Evolutionary conservation across 2,888 invertebrate species (phyloP).

Genomic region (Aleiodes alternator): DNA sequence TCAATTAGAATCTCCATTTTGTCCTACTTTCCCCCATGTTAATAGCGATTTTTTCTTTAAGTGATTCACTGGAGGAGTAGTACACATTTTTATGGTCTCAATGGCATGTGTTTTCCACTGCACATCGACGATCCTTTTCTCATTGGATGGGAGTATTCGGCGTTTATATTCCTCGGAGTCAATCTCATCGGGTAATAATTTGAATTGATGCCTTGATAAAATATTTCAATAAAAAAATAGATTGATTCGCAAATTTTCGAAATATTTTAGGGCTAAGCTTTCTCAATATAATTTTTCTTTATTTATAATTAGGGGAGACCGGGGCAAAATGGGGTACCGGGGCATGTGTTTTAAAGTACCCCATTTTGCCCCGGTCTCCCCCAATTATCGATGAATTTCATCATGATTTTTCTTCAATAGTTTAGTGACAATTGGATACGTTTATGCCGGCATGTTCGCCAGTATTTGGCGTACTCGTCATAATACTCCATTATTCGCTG

Average conservation of each 20-base stretch:
- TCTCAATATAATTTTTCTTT: too few relatives aligned
- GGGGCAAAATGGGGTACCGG: too few relatives aligned
- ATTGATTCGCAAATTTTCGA: constrained; percentile 8
- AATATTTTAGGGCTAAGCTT: too few relatives aligned
- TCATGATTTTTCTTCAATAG: constrained; percentile 66
- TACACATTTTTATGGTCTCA: constrained; percentile 81
- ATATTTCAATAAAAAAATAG: too few relatives aligned
- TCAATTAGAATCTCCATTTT: too few relatives aligned
- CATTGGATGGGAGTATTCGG: constrained; percentile 84
- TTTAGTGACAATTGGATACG: constrained; percentile 78
- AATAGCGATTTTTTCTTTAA: constrained; percentile 51
- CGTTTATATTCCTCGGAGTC: constrained; percentile 82
- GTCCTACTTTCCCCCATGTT: too few relatives aligned
- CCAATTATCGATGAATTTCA: not conserved
- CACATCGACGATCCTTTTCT: constrained; percentile 83
- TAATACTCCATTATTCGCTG: constrained; percentile 78
- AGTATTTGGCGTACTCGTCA: constrained; percentile 81
- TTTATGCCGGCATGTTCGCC: constrained; percentile 80
- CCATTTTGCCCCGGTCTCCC: too few relatives aligned
- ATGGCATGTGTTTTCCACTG: constrained; percentile 83
- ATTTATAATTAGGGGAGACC: too few relatives aligned
- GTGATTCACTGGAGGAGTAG: constrained; percentile 79
- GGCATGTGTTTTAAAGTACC: too few relatives aligned
- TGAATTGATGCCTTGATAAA: not conserved
- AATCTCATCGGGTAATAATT: constrained; percentile 77